Conservation (phyloP, 2,888 invertebrate species). For the Synanthedon vespiformis region DNA sequence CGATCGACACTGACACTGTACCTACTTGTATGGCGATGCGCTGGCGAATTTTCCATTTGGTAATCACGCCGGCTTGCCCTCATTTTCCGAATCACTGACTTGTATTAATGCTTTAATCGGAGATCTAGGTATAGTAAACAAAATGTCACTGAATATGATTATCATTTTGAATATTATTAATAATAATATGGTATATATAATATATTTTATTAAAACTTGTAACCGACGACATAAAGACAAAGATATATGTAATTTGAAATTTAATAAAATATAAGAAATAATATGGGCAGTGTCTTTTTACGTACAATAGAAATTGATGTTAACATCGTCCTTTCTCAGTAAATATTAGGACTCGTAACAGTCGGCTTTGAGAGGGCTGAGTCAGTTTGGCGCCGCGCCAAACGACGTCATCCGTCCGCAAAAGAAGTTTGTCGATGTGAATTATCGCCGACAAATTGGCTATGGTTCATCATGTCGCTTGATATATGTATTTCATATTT, state of each 20-base stretch:
- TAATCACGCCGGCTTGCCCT: slow-evolving; percentile 21
- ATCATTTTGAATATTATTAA: too few species aligned
- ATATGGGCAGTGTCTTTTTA: too few species aligned
- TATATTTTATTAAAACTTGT: too few species aligned
- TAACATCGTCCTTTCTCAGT: not conserved
- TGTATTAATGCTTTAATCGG: slow-evolving; percentile 16
- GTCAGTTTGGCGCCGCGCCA: slow-evolving; percentile 28
- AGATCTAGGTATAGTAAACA: slow-evolving; percentile 8
- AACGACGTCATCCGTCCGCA: slow-evolving; percentile 9
- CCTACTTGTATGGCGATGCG: not conserved
- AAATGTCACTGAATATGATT: slow-evolving; percentile 6
- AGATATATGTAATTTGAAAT: too few species aligned
- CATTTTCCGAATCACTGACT: slow-evolving; percentile 40
- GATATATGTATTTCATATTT: too few species aligned
- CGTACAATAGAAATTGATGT: too few species aligned
- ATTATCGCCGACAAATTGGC: slow-evolving; percentile 14
- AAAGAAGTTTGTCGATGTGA: slow-evolving; percentile 2
- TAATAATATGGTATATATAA: too few species aligned
- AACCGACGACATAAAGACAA: too few species aligned
- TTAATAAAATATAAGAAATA: too few species aligned
- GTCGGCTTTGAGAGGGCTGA: slow-evolving; percentile 9
- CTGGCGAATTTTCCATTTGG: slow-evolving; percentile 32
- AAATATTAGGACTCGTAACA: not conserved
- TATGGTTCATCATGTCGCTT: slow-evolving; percentile 1
- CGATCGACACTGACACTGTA: too few species aligned